phyloP scores from a whole-genome alignment of 2,888 invertebrate species.

The Cephonodes hylas region DNA sequence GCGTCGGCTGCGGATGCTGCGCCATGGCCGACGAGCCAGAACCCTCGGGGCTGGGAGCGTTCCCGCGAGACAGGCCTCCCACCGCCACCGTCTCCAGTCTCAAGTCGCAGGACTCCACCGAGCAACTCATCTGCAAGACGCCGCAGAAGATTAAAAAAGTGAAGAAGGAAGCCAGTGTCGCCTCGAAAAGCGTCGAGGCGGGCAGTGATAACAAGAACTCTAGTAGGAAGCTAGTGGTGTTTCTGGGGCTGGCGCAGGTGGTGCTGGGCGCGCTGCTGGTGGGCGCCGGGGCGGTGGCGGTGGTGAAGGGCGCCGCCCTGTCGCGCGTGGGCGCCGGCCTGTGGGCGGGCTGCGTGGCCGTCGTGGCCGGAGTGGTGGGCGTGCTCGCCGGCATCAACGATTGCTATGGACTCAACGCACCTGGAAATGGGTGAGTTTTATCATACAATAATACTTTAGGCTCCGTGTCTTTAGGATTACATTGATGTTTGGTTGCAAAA shows the following conservation, averaged over 20 bases:
- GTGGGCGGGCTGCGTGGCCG: slow-evolving; percentile 84
- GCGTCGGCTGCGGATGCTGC: slow-evolving; percentile 26
- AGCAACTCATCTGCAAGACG: slow-evolving; percentile 80
- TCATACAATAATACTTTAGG: background rate
- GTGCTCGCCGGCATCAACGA: slow-evolving; percentile 82
- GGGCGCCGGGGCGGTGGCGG: slow-evolving; percentile 83
- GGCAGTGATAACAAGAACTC: slow-evolving; percentile 50
- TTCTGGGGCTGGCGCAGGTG: slow-evolving; percentile 82
- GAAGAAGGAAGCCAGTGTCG: slow-evolving; percentile 61
- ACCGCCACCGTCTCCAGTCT: slow-evolving; percentile 73
- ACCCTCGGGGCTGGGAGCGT: slow-evolving; percentile 25
- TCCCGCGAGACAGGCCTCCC: slow-evolving; percentile 46
- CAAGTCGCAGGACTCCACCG: slow-evolving; percentile 79
- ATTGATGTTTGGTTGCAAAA: no score
- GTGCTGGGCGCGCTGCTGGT: slow-evolving; percentile 83
- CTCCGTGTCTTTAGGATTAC: no score
- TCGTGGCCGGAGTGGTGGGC: slow-evolving; percentile 83
- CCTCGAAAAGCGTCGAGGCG: slow-evolving; percentile 68
- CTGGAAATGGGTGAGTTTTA: slow-evolving; percentile 53
- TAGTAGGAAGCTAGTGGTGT: slow-evolving; percentile 66
- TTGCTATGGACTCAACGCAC: slow-evolving; percentile 71
- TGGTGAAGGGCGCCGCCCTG: slow-evolving; percentile 82
- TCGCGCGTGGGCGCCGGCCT: slow-evolving; percentile 83
- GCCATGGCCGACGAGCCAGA: slow-evolving; percentile 35
- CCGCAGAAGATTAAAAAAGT: slow-evolving; percentile 59